A percentile compares a stretch with the other conserved stretches of the same genome.
phyloP scores from a whole-genome alignment of 92 coral and sea anemone species.

The Epizoanthus ramosus region DNA sequence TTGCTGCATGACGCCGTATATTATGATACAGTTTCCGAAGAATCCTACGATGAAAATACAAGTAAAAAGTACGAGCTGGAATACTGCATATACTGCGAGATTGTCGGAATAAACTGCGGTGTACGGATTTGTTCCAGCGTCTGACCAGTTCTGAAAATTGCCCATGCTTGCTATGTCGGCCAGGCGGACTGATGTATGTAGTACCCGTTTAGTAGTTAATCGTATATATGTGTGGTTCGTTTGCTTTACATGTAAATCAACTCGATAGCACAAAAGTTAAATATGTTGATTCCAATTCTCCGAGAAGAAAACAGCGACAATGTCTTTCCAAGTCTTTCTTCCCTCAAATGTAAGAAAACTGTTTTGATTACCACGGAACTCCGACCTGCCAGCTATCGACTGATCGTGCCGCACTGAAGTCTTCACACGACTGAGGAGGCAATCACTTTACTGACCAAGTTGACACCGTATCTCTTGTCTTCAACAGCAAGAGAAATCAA shows the following conservation, averaged over 20 bases:
- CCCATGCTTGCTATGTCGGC: slow-evolving; percentile 1
- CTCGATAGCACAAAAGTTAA: too few relatives aligned
- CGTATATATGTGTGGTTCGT: neutral
- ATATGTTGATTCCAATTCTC: too few relatives aligned
- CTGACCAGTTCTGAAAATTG: neutral
- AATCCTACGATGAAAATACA: slow-evolving; percentile 89
- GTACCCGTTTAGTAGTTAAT: neutral
- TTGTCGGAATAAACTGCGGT: slow-evolving; percentile 50
- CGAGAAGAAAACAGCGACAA: too few relatives aligned
- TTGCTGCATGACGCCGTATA: slow-evolving; percentile 94
- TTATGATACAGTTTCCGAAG: slow-evolving; percentile 94
- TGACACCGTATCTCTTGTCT: neutral
- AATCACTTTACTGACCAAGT: neutral
- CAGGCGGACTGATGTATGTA: neutral
- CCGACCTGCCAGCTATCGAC: neutral
- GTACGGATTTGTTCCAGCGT: slow-evolving; percentile 17
- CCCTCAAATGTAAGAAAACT: too few relatives aligned
- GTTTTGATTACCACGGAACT: neutral
- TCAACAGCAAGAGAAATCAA: neutral
- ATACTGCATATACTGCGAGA: slow-evolving; percentile 72
- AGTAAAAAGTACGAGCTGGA: slow-evolving; percentile 83
- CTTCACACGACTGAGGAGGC: neutral
- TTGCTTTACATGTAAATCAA: neutral
- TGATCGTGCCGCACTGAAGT: neutral
- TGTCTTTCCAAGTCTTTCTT: too few relatives aligned